phyloP scores from a whole-genome alignment of 2,113 vertebrate genomes.

The Falco punctatus region DNA sequence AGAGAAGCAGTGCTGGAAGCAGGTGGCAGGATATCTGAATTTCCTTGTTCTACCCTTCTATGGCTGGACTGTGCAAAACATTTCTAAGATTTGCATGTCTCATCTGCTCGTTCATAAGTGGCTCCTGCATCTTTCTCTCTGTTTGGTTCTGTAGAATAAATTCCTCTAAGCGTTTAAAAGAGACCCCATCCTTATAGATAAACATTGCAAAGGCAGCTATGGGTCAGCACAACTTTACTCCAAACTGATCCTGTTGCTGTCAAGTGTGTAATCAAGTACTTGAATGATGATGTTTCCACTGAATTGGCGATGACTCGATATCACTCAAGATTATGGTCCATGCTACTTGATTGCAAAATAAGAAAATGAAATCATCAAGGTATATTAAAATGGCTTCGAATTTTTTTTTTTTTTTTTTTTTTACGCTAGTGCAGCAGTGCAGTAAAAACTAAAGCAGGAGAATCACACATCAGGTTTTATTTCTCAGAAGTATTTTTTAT shows the following conservation, averaged over 20 bases:
- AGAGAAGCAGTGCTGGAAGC: not conserved
- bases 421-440: not conserved
- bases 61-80: not conserved
- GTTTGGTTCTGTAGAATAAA: not conserved
- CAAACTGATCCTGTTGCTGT: not conserved
- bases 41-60: not conserved
- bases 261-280: not conserved
- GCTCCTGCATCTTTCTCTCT: not conserved
- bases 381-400: not conserved
- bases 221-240: not conserved
- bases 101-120: not conserved
- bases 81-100: not conserved
- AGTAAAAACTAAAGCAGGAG: not conserved
- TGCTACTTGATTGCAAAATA: not conserved
- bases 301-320: not conserved
- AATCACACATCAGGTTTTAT: not conserved
- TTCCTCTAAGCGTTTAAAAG: not conserved
- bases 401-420: not conserved
- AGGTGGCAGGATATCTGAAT: fast-evolving
- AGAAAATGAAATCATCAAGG: not conserved
- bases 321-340: not conserved
- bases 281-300: not conserved
- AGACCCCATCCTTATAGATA: not conserved
- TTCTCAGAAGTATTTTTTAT: not conserved
- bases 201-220: not conserved